These are phyloP conservation scores for Orthosia cruda DNA, from an alignment of 2,888 invertebrate species.

Conservation along the genomic window DNA sequence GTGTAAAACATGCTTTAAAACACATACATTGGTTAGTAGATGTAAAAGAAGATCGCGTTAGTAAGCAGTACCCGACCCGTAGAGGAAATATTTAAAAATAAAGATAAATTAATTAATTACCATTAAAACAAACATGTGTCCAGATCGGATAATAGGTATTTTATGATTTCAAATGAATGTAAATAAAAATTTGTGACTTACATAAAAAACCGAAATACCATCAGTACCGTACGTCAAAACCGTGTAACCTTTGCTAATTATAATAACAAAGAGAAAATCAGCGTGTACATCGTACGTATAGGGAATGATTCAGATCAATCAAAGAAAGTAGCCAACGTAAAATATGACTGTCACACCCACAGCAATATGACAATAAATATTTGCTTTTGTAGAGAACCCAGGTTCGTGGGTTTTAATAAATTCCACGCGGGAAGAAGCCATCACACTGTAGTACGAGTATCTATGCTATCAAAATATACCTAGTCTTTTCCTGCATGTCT, in stretches of 20 bases:
- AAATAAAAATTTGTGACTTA: no score
- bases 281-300: background rate
- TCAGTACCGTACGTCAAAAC: background rate
- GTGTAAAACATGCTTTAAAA: no score
- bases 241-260: background rate
- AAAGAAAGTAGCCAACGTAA: background rate
- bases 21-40: no score
- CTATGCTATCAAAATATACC: background rate
- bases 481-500: constrained; percentile 10
- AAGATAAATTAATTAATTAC: background rate
- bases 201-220: background rate
- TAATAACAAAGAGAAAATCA: constrained; percentile 3
- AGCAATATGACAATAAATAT: constrained; percentile 12
- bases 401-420: background rate
- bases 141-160: background rate
- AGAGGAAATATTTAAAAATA: background rate
- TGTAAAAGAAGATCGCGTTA: no score
- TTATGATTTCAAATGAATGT: background rate
- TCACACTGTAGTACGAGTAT: background rate
- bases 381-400: background rate
- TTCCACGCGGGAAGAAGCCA: background rate
- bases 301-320: constrained; percentile 13
- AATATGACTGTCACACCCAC: background rate
- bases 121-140: background rate
- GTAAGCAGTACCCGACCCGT: background rate